Evolutionary conservation across 2,888 invertebrate genomes (phyloP).

Genomic region (Drosophila stalkeri): DNA sequence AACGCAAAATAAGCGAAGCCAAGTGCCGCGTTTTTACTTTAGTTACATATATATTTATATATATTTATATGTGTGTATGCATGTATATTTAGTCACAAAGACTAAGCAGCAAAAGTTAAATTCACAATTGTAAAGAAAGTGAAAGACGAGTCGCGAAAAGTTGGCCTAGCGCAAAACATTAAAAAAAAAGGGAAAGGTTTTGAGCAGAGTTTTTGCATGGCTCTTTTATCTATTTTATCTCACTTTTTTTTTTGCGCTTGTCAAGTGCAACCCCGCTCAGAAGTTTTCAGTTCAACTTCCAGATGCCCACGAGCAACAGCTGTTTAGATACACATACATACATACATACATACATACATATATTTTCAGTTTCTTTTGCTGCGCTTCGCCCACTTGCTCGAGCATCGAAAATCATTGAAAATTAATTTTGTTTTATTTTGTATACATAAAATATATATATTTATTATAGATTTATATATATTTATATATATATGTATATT

Average conservation of each 20-base stretch:
- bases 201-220: slow-evolving; percentile 21
- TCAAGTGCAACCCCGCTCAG: slow-evolving; percentile 65
- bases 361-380: slow-evolving; percentile 16
- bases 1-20: slow-evolving; percentile 60
- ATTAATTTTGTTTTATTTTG: slow-evolving; percentile 31
- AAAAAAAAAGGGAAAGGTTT: slow-evolving; percentile 68
- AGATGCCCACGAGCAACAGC: slow-evolving; percentile 53
- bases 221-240: slow-evolving; percentile 4
- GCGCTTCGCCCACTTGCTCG: slow-evolving; percentile 56
- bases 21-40: slow-evolving; percentile 40
- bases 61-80: neutral
- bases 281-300: slow-evolving; percentile 24
- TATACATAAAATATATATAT: slow-evolving; percentile 19
- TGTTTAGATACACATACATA: slow-evolving; percentile 33
- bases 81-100: slow-evolving; percentile 44
- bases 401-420: slow-evolving; percentile 64
- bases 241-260: neutral
- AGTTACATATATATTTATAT: neutral
- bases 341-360: neutral
- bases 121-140: slow-evolving; percentile 75
- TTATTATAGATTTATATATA: slow-evolving; percentile 16
- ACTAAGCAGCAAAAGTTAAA: slow-evolving; percentile 65
- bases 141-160: slow-evolving; percentile 60
- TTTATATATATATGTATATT: slow-evolving; percentile 14
- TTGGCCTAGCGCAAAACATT: slow-evolving; percentile 13